A percentile compares a stretch with the other conserved stretches of the same genome.
Conservation (phyloP, 2,113 vertebrate genomes). For the Callipepla californica region DNA sequence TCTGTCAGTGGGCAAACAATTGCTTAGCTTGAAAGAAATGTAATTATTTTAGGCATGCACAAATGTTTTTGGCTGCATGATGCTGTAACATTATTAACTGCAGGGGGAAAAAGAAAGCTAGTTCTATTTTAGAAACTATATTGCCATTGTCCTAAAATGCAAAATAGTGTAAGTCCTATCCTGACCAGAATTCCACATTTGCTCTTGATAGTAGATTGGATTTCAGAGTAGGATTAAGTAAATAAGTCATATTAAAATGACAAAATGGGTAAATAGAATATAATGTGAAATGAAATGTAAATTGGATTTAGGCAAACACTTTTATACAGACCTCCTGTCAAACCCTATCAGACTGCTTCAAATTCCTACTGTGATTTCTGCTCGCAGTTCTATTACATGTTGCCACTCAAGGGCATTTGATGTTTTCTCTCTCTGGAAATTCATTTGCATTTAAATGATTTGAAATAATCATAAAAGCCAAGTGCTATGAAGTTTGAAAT, state of each 20-base stretch:
- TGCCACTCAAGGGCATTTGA: constrained; percentile 88
- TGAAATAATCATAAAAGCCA: constrained; percentile 91
- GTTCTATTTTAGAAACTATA: constrained; percentile 16
- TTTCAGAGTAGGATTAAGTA: constrained; percentile 81
- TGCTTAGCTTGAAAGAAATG: constrained; percentile 60
- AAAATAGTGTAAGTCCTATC: constrained; percentile 39
- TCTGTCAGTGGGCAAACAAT: constrained; percentile 60
- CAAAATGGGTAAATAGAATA: constrained; percentile 84
- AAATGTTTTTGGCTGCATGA: constrained; percentile 18
- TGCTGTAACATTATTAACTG: constrained; percentile 34
- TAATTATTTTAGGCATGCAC: constrained; percentile 57
- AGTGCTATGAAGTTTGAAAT: constrained; percentile 93
- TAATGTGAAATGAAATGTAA: constrained; percentile 83
- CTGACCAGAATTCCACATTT: constrained; percentile 66
- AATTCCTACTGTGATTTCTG: constrained; percentile 79
- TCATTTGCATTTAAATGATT: constrained; percentile 94
- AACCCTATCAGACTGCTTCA: constrained; percentile 77
- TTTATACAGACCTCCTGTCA: constrained; percentile 79
- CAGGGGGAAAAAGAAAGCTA: neutral
- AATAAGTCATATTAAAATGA: constrained; percentile 84
- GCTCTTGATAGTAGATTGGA: constrained; percentile 58
- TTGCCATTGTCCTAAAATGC: constrained; percentile 50
- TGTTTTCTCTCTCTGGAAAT: constrained; percentile 88
- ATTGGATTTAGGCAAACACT: constrained; percentile 84
- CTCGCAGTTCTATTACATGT: constrained; percentile 80